A percentile compares a stretch with the other conserved stretches of the same genome.
These are phyloP conservation scores for Metopia argyrocephala DNA, from an alignment of 2,888 invertebrate genomes.

Conservation along the genomic window DNA sequence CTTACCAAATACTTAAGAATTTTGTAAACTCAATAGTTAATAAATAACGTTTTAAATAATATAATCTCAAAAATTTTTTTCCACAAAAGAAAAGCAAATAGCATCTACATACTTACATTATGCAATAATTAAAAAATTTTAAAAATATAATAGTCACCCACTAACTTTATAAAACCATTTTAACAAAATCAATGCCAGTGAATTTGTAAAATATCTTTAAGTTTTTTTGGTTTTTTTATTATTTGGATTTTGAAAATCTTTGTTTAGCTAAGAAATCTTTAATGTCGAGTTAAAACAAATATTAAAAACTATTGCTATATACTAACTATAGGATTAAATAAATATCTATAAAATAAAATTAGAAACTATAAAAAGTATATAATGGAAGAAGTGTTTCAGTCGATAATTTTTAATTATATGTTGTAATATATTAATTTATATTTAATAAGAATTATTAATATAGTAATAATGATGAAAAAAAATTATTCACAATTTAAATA, in stretches of 20 bases:
- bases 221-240: not conserved
- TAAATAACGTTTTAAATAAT: not conserved
- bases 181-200: too few species aligned
- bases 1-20: not conserved
- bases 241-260: constrained; percentile 28
- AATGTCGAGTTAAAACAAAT: constrained; percentile 51
- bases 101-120: constrained; percentile 2
- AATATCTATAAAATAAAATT: constrained; percentile 33
- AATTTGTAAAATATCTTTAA: not conserved
- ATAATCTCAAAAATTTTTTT: constrained; percentile 4
- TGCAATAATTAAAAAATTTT: constrained; percentile 11
- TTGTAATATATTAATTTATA: constrained; percentile 61
- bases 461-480: constrained; percentile 29
- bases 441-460: constrained; percentile 28
- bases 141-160: not conserved
- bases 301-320: constrained; percentile 16
- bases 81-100: not conserved
- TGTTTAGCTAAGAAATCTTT: constrained; percentile 59
- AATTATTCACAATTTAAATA: constrained; percentile 45
- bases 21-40: not conserved
- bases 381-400: constrained; percentile 41
- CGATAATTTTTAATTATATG: constrained; percentile 50
- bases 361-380: constrained; percentile 5
- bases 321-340: constrained; percentile 1
- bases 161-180: too few species aligned